Base-by-base conservation (phyloP, 2,113 vertebrate species). In the Chaetops frenatus region DNA sequence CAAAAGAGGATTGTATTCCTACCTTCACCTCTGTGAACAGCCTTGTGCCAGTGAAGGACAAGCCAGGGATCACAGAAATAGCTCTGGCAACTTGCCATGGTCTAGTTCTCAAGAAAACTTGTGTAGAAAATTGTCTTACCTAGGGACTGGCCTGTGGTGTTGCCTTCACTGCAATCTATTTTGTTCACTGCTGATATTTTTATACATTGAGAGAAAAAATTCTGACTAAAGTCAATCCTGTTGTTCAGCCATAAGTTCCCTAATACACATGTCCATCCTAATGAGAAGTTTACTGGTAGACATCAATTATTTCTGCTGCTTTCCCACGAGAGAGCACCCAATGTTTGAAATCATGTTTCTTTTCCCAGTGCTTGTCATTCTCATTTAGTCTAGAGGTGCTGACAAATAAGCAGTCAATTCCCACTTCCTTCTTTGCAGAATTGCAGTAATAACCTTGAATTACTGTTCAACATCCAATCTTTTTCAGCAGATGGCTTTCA, bases 391-490 rank as follows among this genome's bases (percentile, higher is more conserved):
- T 36, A 92, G 71, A 83, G 27, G 11, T 57, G 79, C 7, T 93
- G 85, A 95, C 88, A 96, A 56, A 73, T 50, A 90, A 94, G 50
- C 51, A 94, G 79, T 71, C 81, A 86, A 78, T 94, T 92, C 64
- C 54, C 44, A 71, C 69, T 92, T 95, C 79, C 60, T 95, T 91
- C 56, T 84, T 78, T 70, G 64, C 69, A 86, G 79, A 93, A 92
- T 58, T 96, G n/a, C 76, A 88, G 56, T 83, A 95, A 93, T 86
- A 95, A 96, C 86, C 60, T 83, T 61, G 69, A 96, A 93, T 94
- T 93, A 86, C 60, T 86, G 48, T 86, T 86, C 40, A 60, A 64
- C n/a, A 90, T 78, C 76, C 88, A 93, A 74, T 93, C 64, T 83
- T 94, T 92, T 81, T 88, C 82, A 93, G 82, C 51, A 88, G 85